Evolutionary conservation across 2,113 vertebrate species (phyloP).

Genomic region (Tupaia tana): DNA sequence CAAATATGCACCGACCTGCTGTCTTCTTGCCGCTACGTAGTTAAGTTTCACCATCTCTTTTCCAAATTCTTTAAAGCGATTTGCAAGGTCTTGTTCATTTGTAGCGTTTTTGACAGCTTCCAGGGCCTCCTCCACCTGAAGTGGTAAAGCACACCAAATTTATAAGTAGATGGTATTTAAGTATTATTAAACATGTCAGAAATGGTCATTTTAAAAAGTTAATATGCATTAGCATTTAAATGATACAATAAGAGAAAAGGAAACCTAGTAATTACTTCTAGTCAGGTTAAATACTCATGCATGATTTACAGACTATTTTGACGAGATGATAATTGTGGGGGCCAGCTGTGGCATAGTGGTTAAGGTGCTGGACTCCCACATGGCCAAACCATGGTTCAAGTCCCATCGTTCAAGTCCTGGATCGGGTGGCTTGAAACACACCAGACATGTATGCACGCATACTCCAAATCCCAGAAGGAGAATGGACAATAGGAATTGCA

Average conservation of each 20-base stretch:
- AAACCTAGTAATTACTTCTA: neutral
- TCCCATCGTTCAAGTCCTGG: too few relatives aligned
- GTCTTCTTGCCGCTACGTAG: constrained; percentile 96
- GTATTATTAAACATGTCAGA: neutral
- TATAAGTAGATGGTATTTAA: neutral
- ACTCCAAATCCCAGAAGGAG: too few relatives aligned
- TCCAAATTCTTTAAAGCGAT: constrained; percentile 99
- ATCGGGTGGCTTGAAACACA: too few relatives aligned
- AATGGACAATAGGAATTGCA: too few relatives aligned
- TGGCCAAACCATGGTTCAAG: too few relatives aligned
- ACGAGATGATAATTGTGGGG: too few relatives aligned
- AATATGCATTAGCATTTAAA: neutral
- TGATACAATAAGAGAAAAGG: neutral
- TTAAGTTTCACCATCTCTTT: constrained; percentile 99
- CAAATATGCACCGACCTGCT: constrained; percentile 90
- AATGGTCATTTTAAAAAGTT: neutral
- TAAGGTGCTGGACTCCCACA: too few relatives aligned
- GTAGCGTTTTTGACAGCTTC: constrained; percentile 98
- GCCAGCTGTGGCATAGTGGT: too few relatives aligned
- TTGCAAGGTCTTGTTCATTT: constrained; percentile 97
- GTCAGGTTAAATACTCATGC: neutral
- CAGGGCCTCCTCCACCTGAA: constrained; percentile 95
- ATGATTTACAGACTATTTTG: neutral
- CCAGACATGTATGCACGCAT: too few relatives aligned
- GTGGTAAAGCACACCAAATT: neutral